Conservation (phyloP, 2,113 vertebrate genomes). For the Alaudala cheleensis region DNA sequence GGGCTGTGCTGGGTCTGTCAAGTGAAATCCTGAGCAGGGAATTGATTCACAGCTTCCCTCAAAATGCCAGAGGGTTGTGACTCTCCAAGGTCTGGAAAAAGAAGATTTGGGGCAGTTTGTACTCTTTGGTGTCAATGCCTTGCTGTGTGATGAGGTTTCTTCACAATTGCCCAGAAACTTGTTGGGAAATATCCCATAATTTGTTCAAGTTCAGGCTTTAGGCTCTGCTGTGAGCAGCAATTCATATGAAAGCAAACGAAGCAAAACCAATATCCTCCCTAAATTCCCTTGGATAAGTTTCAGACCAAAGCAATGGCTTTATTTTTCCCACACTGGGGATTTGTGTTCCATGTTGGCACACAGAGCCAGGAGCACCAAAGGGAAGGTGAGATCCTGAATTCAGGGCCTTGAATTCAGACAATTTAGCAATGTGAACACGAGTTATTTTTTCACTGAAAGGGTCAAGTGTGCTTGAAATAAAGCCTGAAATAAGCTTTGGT, state of each 20-base stretch:
- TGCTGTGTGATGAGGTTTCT: not conserved
- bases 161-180: not conserved
- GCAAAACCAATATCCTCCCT: not conserved
- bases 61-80: not conserved
- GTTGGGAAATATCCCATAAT: not conserved
- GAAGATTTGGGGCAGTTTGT: not conserved
- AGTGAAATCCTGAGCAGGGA: not conserved
- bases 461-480: not conserved
- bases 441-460: not conserved
- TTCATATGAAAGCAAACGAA: not conserved
- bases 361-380: not conserved
- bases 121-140: not conserved
- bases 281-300: not conserved
- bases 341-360: not conserved
- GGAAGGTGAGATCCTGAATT: not conserved
- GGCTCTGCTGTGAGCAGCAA: not conserved
- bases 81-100: not conserved
- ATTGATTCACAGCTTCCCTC: not conserved
- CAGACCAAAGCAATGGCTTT: not conserved
- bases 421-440: rapidly evolving
- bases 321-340: not conserved
- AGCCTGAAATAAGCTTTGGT: not conserved
- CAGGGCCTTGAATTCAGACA: not conserved
- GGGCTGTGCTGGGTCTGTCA: not conserved
- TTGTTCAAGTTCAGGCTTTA: not conserved